Base-by-base conservation (phyloP, 2,888 invertebrate genomes). In the Dinocampus coccinellae region DNA sequence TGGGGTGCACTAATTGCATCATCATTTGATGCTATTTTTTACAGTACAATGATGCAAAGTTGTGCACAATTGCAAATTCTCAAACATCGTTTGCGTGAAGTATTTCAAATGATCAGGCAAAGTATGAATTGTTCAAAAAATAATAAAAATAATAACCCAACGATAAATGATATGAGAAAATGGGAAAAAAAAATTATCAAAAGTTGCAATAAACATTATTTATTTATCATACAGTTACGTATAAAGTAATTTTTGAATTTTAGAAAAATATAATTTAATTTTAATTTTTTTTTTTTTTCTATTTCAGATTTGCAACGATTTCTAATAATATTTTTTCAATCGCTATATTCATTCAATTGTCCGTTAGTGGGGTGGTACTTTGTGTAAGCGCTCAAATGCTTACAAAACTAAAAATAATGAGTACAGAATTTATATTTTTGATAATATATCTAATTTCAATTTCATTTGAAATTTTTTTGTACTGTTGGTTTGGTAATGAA, bases 401-500 rank as follows among this genome's bases (percentile, higher is more conserved):
- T 0, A 42, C 64, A 3, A 67, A 55, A 42, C n/a, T 66, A 22
- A 34, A 13, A 4, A 13, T 36, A 4, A 20, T 62, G 4, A 72
- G 62, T 42, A 4, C 24, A 3, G 65, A 69, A 13, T 70, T 75
- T 36, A 1, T 53, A 3, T 62, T 13, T 6, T 9, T 55, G 10
- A 13, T 66, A 7, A 3, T 57, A 1, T 75, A 66, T 22, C 34
- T 65, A 1, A 11, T 10, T 11, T 24, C 22, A n/a, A 69, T 75
- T 20, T n/a, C 69, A 10, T 16, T 36, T 10, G 58, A 75, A 26
- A 69, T 75, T 55, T 71, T 73, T 60, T 10, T 75, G 1, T 73
- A 39, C 20, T 75, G 75, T 20, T 73, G 71, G 73, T 69, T 60
- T 24, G 75, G 70, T 4, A 71, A 71, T 42, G 66, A 75, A 60